Percentiles rank a stretch among this genome's conserved stretches.
These are phyloP conservation scores for Alca torda DNA, from an alignment of 2,797 vertebrate genomes.

Conservation along the genomic window DNA sequence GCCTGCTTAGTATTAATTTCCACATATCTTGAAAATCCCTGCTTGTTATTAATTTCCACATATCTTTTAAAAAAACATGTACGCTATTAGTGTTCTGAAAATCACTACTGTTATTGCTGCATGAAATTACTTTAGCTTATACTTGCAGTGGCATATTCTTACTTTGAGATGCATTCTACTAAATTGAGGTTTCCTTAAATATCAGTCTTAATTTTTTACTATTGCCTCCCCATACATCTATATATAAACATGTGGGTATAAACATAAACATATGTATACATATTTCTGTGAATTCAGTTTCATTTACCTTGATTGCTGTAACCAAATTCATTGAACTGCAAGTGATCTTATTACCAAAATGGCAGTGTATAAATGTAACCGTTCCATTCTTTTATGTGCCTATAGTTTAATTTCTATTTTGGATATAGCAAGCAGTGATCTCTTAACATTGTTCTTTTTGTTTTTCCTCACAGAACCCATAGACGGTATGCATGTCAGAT, in stretches of 20 bases:
- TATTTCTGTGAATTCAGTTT: neutral
- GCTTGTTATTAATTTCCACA: neutral
- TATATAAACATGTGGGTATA: neutral
- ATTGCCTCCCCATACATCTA: neutral
- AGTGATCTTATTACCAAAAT: neutral
- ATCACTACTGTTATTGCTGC: neutral
- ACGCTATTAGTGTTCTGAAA: neutral
- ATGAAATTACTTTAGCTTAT: neutral
- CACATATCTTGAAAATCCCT: neutral
- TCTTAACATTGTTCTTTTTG: neutral
- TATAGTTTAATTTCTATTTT: neutral
- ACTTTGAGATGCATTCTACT: neutral
- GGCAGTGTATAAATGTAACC: neutral
- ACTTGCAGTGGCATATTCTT: neutral
- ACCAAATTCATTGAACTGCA: neutral
- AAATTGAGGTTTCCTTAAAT: neutral
- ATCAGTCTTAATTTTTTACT: neutral
- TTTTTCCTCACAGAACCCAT: neutral
- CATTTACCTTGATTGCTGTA: neutral
- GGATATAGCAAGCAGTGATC: neutral
- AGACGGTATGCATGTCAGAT: neutral
- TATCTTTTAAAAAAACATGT: neutral
- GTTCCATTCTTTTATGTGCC: neutral
- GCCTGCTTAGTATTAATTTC: neutral
- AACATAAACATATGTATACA: too few relatives aligned